Evolutionary conservation across 2,888 invertebrate genomes (phyloP), one percentile per base, ranked within the genome.

Genomic region (Eupithecia insigniata): DNA sequence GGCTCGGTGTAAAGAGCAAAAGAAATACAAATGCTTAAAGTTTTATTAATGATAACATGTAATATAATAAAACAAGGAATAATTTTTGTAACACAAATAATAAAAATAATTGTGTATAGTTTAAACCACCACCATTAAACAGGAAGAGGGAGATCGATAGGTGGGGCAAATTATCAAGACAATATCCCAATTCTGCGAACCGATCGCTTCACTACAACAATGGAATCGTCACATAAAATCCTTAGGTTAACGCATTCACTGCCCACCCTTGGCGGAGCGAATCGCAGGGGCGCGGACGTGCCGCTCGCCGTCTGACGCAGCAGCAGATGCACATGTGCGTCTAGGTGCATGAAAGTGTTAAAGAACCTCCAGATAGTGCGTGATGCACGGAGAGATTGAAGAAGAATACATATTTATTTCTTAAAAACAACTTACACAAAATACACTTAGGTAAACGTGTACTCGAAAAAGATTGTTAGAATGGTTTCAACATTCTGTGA

Each of bases 91-190:
- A 14, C 26, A 55, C 5, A 5, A 55, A 55, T 55, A 55, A 55
- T 55, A 55, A 55, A 22, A 55, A 55, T 55, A 14, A 12, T 3
- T 51, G 14, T 4, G 14, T 26, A 12, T 55, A 12, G 5, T 55
- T 51, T 26, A 26, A 12, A 55, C 22, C 55, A 55, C 55, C 55
- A 55, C 55, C 55, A 55, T 55, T 51, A 51, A 55, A 55, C 55
- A 55, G 55, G 55, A 55, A 26, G 12, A 14, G 55, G 55, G 26
- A 55, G 55, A 55, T 55, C 55, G 5, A 55, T 55, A 12, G 14
- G 22, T 26, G 55, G 26, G 26, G 12, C 22, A 22, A 26, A 55
- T 26, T 26, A 14, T 26, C 12, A 26, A 55, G 46, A 10, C 46
- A 55, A 26, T 8, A 55, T 10, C 22, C 51, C 22, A 46, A 46